phyloP scores from a whole-genome alignment of 2,888 invertebrate genomes.

The Willowsia nigromaculata region DNA sequence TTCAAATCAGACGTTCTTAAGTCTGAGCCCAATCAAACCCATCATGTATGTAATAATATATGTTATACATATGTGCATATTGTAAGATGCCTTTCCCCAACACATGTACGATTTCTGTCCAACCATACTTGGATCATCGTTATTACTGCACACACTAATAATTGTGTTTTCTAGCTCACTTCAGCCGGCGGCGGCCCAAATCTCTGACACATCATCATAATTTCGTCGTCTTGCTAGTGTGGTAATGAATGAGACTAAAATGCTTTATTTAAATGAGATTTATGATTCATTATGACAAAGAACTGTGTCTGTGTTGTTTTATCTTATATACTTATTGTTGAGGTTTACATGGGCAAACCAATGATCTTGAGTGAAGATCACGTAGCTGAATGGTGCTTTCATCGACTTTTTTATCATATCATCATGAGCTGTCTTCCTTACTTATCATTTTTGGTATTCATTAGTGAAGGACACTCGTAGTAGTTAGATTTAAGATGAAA shows the following conservation, averaged over 20 bases:
- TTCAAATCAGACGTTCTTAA: constrained; percentile 56
- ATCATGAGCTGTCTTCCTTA: constrained; percentile 20
- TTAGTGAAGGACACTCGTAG: constrained; percentile 54
- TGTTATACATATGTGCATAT: not conserved
- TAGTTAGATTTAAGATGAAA: constrained; percentile 28
- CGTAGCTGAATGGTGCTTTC: constrained; percentile 33
- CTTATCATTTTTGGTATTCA: constrained; percentile 61
- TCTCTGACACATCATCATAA: constrained; percentile 61
- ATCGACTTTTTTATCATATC: constrained; percentile 39
- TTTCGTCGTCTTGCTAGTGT: constrained; percentile 37
- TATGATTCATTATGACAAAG: constrained; percentile 66
- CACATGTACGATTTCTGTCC: constrained; percentile 22
- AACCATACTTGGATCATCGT: constrained; percentile 43
- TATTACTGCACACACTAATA: constrained; percentile 16
- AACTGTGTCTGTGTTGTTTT: constrained; percentile 43
- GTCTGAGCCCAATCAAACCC: constrained; percentile 44
- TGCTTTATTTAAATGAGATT: constrained; percentile 67
- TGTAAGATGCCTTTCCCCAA: not conserved
- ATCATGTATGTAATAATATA: not conserved
- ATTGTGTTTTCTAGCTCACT: constrained; percentile 29
- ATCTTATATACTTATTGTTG: not conserved
- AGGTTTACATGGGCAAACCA: not conserved
- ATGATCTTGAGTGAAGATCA: constrained; percentile 36
- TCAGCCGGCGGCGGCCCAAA: constrained; percentile 62
- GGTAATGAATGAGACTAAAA: constrained; percentile 30